Base-by-base conservation (phyloP, 2,888 invertebrate genomes). In the Shargacucullia verbasci region DNA sequence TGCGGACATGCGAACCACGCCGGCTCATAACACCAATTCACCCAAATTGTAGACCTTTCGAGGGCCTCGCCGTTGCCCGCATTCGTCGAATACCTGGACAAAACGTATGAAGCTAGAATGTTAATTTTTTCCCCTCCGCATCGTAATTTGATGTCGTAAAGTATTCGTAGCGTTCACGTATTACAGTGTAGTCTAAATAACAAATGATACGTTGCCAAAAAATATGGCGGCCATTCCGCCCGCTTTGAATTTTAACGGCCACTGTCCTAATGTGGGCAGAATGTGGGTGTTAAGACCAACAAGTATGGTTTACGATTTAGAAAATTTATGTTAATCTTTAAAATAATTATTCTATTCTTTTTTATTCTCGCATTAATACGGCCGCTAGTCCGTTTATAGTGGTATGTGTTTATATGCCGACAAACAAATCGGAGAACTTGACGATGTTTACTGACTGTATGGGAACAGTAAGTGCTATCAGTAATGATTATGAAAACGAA, bases 131-230 rank as follows among this genome's bases (percentile, higher is more conserved):
- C 56, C 67, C 68, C 72, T 63, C 71, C 58, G 74, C 80, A 76
- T 76, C 68, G 72, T 80, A 80, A 82, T 82, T 82, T 76, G 31
- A 69, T 49, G 53, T 73, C 69, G 73, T 77, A 78, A 80, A 77
- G 67, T 68, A 73, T 80, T 67, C 61, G 71, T 72, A 70, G 72
- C 74, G 70, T 65, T 67, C 73, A 55, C 59, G 53, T 65, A 66
- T 71, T 71, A 74, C 70, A 58, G 59, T 70, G 72, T 74, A 58
- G 60, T 66, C 59, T 72, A 74, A 74, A 76, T 70, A 76, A 66
- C 68, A 72, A 79, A 81, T 81, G 62, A 73, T 79, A 79, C 61
- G 78, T 73, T 79, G 59, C 60, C 59, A 70, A 72, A 74, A 72
- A 64, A 69, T 70, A 73, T 68, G 66, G 70, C 59, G 37, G 59